These are phyloP conservation scores for Calyptomena viridis DNA, from an alignment of 2,113 vertebrate genomes.

Conservation along the genomic window DNA sequence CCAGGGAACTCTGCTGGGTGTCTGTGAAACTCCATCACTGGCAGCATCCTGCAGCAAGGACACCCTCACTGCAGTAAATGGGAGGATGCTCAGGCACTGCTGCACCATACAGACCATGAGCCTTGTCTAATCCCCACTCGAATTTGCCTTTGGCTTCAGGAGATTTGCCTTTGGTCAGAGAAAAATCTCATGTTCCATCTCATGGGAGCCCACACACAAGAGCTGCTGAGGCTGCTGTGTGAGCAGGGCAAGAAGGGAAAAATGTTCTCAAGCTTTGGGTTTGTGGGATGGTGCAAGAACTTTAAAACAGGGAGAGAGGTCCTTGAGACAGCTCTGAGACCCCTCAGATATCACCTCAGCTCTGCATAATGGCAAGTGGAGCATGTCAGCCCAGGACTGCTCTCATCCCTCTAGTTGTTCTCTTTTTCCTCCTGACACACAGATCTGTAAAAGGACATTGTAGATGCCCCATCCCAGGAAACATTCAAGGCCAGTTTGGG, in stretches of 20 bases:
- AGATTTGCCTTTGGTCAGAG: not conserved
- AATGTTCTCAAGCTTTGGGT: fast-evolving
- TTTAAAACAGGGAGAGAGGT: not conserved
- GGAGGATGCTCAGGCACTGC: not conserved
- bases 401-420: not conserved
- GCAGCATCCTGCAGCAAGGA: not conserved
- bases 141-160: not conserved
- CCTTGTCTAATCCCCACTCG: not conserved
- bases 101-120: not conserved
- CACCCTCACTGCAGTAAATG: not conserved
- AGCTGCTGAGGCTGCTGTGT: not conserved
- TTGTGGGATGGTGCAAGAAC: not conserved
- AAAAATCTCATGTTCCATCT: not conserved
- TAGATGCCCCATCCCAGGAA: not conserved
- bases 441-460: not conserved
- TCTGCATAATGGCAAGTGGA: not conserved
- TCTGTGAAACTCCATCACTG: not conserved
- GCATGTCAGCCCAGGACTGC: not conserved
- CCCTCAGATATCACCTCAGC: not conserved
- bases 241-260: not conserved
- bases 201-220: not conserved
- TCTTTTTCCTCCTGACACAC: not conserved
- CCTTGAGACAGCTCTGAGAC: not conserved
- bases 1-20: not conserved
- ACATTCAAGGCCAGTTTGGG: not conserved